Percentiles rank a stretch among this genome's conserved stretches.
These are phyloP conservation scores for Periplaneta americana DNA, from an alignment of 1,140 invertebrate species.

Conservation along the genomic window DNA sequence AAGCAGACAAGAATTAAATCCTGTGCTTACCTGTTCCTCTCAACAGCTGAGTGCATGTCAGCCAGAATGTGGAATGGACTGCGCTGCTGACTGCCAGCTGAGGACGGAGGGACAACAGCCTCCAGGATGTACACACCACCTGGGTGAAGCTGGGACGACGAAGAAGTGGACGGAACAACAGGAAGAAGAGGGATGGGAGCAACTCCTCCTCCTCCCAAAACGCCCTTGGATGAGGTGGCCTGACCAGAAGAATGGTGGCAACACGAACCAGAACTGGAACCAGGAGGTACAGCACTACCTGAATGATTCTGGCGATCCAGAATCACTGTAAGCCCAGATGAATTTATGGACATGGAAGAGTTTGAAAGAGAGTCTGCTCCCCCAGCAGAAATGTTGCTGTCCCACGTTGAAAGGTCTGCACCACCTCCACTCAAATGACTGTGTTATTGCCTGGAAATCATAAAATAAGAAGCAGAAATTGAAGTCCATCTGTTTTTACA, in stretches of 20 bases:
- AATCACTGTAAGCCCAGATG: constrained; percentile 22
- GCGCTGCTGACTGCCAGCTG: not conserved
- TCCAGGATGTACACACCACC: constrained; percentile 5
- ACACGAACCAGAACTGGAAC: not conserved
- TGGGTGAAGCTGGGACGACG: not conserved
- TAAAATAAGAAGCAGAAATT: too few species aligned
- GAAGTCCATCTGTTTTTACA: too few species aligned
- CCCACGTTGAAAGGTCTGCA: not conserved
- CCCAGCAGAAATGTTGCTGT: not conserved
- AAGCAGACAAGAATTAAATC: not conserved
- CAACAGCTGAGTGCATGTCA: not conserved
- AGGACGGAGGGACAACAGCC: constrained; percentile 2
- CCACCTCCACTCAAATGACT: not conserved
- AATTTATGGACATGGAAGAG: constrained; percentile 52
- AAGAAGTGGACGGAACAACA: not conserved
- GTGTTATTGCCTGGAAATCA: not conserved
- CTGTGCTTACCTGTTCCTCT: constrained; percentile 3
- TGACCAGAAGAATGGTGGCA: not conserved
- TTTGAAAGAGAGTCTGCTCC: constrained; percentile 41
- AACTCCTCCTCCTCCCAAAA: too few species aligned
- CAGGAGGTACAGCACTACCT: not conserved
- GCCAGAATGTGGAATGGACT: constrained; percentile 12
- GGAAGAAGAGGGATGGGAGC: not conserved
- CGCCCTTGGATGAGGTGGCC: not conserved
- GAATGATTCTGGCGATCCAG: not conserved